Conservation (phyloP, 2,113 vertebrate genomes). For the Cryptomyrus ogoouensis region DNA sequence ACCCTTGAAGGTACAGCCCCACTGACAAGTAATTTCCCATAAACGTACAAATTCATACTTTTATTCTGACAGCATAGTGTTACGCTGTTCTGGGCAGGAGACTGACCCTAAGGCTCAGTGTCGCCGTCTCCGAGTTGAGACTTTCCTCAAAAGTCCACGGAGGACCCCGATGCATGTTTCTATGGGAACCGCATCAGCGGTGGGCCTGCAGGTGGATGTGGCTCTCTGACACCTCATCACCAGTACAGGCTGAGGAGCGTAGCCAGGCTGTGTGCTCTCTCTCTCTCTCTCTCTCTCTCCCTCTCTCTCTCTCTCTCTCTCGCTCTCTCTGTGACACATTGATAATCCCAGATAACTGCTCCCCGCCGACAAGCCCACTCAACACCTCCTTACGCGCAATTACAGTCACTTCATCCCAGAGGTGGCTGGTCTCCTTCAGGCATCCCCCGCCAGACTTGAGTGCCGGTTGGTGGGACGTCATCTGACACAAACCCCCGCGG, state of each 20-base stretch:
- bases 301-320: background rate
- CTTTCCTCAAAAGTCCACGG: background rate
- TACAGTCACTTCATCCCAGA: constrained; percentile 18
- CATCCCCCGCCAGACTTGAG: background rate
- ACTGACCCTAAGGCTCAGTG: background rate
- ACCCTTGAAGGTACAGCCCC: background rate
- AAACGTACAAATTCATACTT: background rate
- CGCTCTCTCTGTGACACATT: constrained; percentile 11
- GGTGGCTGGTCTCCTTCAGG: constrained; percentile 20
- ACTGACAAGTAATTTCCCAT: background rate
- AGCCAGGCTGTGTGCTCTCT: background rate
- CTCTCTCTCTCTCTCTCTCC: background rate
- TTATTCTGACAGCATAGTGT: background rate
- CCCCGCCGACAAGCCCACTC: constrained; percentile 50
- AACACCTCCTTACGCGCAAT: constrained; percentile 29
- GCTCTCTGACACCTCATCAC: background rate
- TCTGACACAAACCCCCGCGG: background rate
- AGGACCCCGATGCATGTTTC: background rate
- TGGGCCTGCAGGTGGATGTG: background rate
- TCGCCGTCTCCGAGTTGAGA: background rate
- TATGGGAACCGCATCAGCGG: background rate
- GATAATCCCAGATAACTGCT: constrained; percentile 40
- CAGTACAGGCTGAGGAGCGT: background rate
- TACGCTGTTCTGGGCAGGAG: background rate
- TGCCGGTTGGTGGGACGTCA: background rate